These are phyloP conservation scores for Brevimyrus niger DNA, from an alignment of 2,113 vertebrate genomes.

Conservation along the genomic window DNA sequence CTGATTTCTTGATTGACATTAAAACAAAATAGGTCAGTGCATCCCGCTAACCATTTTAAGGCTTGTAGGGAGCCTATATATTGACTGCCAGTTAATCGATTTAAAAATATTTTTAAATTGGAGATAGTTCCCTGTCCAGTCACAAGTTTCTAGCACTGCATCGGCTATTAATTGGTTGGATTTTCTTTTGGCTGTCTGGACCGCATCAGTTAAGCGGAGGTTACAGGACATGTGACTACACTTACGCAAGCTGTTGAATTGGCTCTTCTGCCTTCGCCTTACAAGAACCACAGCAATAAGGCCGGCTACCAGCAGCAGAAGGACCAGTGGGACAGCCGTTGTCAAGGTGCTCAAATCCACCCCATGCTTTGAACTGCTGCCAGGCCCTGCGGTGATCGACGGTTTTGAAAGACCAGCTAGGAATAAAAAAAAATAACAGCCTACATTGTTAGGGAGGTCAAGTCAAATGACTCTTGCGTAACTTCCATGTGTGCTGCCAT, in stretches of 20 bases:
- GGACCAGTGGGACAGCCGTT: constrained; percentile 37
- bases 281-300: constrained; percentile 37
- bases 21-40: not conserved
- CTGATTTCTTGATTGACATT: not conserved
- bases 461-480: not conserved
- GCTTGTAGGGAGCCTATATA: not conserved
- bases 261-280: constrained; percentile 29
- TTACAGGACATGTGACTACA: not conserved
- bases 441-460: not conserved
- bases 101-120: not conserved
- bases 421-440: not conserved
- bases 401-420: not conserved
- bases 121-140: not conserved
- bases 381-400: not conserved
- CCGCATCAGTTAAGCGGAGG: not conserved
- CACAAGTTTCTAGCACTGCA: not conserved
- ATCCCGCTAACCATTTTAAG: not conserved
- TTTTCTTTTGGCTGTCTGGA: not conserved
- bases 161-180: not conserved
- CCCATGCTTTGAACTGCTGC: not conserved
- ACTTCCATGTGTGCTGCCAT: not conserved
- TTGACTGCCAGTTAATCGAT: not conserved
- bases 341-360: not conserved
- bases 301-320: constrained; percentile 35
- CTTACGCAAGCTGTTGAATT: constrained; percentile 31